These are phyloP conservation scores for Caranx ignobilis DNA, from an alignment of 2,113 vertebrate species.

Conservation along the genomic window DNA sequence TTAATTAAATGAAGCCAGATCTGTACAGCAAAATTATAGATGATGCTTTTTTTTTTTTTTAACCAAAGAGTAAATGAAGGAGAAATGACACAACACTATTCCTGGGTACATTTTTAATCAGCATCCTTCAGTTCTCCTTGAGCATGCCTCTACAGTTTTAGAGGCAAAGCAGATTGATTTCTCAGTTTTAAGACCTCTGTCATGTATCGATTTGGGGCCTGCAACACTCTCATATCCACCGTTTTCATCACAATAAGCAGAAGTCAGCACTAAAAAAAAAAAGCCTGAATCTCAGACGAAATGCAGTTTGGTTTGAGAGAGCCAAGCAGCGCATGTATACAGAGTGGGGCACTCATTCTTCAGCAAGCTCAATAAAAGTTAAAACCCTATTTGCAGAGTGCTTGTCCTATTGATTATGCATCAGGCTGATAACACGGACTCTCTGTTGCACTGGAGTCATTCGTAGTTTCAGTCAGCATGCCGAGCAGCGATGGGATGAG, in stretches of 20 bases:
- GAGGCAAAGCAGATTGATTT: conserved; percentile 48
- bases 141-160: conserved; percentile 27
- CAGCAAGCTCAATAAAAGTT: conserved; percentile 68
- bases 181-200: conserved; percentile 49
- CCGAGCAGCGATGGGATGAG: conserved; percentile 2
- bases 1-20: background rate
- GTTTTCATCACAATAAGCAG: conserved; percentile 39
- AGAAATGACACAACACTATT: conserved; percentile 6
- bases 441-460: conserved; percentile 58
- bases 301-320: conserved; percentile 43
- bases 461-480: conserved; percentile 31
- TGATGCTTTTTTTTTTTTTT: conserved; percentile 40
- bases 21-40: background rate
- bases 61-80: conserved; percentile 22
- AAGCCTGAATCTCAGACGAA: conserved; percentile 30
- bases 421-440: conserved; percentile 61
- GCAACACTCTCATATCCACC: conserved; percentile 39
- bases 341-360: conserved; percentile 51
- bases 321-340: conserved; percentile 24
- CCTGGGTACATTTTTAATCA: conserved; percentile 39
- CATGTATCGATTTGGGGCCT: conserved; percentile 39
- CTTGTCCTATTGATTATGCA: conserved; percentile 80
- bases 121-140: conserved; percentile 41
- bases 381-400: conserved; percentile 72
- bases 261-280: conserved; percentile 51